Conservation (phyloP, 2,797 vertebrate genomes). For the Micropoecilia bifurca region DNA sequence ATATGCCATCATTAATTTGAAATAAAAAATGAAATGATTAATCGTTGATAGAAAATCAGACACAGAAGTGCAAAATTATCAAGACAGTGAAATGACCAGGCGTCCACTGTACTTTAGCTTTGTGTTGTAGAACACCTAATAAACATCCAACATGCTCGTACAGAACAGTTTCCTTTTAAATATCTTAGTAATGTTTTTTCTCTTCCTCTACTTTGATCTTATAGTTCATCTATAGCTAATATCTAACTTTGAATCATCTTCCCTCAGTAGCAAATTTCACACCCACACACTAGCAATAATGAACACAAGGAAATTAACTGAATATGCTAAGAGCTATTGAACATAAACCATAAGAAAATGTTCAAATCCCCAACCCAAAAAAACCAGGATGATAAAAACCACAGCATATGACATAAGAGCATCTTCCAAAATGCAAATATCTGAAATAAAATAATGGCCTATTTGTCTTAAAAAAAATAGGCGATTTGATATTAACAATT, state of each 20-base stretch:
- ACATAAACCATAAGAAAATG: neutral
- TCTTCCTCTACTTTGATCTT: neutral
- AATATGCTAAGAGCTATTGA: neutral
- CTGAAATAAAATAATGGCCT: neutral
- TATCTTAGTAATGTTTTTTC: neutral
- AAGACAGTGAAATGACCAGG: neutral
- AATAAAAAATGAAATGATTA: neutral
- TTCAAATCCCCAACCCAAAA: neutral
- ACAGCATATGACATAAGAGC: neutral
- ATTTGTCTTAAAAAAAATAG: neutral
- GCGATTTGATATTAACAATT: neutral
- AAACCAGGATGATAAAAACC: neutral
- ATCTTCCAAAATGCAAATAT: neutral
- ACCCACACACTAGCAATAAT: neutral
- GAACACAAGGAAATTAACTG: neutral
- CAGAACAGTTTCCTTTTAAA: neutral
- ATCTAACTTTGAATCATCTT: neutral
- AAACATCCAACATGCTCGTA: neutral
- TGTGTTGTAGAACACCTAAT: neutral
- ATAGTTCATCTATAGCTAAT: neutral
- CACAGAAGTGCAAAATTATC: neutral
- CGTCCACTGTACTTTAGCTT: neutral
- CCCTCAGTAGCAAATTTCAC: neutral
- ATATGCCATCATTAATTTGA: neutral
- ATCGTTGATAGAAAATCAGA: neutral